Evolutionary conservation across 1,140 invertebrate species (phyloP), one percentile per base, ranked within the genome.

Genomic region (Drosophila sturtevanti): DNA sequence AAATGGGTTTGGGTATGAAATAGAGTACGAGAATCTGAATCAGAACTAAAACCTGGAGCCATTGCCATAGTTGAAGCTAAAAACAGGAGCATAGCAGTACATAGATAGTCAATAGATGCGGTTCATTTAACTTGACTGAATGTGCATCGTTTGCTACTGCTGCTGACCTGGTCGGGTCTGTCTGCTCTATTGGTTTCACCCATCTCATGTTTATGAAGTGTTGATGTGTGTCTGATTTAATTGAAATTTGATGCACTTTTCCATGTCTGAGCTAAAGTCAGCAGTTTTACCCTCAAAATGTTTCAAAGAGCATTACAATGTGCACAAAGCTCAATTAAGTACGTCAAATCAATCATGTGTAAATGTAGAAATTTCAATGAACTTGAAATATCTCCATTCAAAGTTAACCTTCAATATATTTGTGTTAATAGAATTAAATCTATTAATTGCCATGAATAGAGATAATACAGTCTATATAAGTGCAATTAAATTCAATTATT

Each of bases 61-160:
- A 3, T 44, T 7, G 41, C 41, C n/a, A 11, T 48, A 65, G 37
- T 59, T 16, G 18, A n/a, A 41, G 56, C 22, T 6, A 12, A 41
- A 31, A 12, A 12, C 14, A 16, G 35, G 44, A 71, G 35, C 54
- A 35, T 65, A 61, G n/a, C 59, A 72, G 27, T 31, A 31, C 6
- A 56, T 37, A 79, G 82, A 86, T 81, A 86, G 82, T 87, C 82
- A 86, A 86, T 86, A 81, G 82, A 86, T 87, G 82, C 82, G 82
- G 82, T 87, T 86, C 82, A 86, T 86, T 87, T 86, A 86, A 86
- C 82, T 81, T 79, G 82, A 72, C 82, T 86, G 76, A 86, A 87
- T 86, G 82, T 86, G 79, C 82, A 86, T 70, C 79, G 70, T 51
- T 74, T 87, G 74, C 70, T 70, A 67, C 81, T 63, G 41, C 79